These are phyloP conservation scores for Drosophila aldrichi DNA, from an alignment of 2,888 invertebrate species.

Conservation along the genomic window DNA sequence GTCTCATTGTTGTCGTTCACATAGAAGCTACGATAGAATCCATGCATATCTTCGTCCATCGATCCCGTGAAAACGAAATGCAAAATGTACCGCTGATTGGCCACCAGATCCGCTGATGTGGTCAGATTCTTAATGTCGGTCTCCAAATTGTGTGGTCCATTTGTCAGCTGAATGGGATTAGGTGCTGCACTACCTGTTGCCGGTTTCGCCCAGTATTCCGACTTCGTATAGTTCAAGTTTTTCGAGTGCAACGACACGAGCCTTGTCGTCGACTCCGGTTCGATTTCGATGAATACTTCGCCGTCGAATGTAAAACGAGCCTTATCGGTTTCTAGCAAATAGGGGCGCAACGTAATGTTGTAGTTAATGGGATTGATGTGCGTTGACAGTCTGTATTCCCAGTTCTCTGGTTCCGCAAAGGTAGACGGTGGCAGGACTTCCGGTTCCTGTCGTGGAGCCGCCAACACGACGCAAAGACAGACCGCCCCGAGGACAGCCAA, in stretches of 20 bases:
- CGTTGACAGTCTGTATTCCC: conserved; percentile 74
- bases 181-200: conserved; percentile 7
- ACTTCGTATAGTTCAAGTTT: conserved; percentile 78
- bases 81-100: conserved; percentile 84
- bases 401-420: conserved; percentile 28
- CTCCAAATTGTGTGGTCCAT: not conserved
- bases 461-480: conserved; percentile 55
- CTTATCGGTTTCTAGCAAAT: conserved; percentile 84
- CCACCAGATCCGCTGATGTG: conserved; percentile 76
- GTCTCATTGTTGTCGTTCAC: conserved; percentile 81
- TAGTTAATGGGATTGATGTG: conserved; percentile 87
- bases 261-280: conserved; percentile 83
- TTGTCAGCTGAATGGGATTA: too few relatives aligned
- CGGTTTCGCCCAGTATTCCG: conserved; percentile 65
- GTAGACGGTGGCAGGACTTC: conserved; percentile 33
- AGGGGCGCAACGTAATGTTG: conserved; percentile 86
- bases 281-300: conserved; percentile 85
- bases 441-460: conserved; percentile 39
- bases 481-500: conserved; percentile 55
- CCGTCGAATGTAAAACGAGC: conserved; percentile 83
- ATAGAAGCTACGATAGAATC: conserved; percentile 86
- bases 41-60: conserved; percentile 86
- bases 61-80: conserved; percentile 86
- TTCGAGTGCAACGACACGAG: conserved; percentile 86
- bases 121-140: conserved; percentile 82